These are phyloP conservation scores for Muntiacus reevesi DNA, from an alignment of 2,113 vertebrate genomes.

Conservation along the genomic window DNA sequence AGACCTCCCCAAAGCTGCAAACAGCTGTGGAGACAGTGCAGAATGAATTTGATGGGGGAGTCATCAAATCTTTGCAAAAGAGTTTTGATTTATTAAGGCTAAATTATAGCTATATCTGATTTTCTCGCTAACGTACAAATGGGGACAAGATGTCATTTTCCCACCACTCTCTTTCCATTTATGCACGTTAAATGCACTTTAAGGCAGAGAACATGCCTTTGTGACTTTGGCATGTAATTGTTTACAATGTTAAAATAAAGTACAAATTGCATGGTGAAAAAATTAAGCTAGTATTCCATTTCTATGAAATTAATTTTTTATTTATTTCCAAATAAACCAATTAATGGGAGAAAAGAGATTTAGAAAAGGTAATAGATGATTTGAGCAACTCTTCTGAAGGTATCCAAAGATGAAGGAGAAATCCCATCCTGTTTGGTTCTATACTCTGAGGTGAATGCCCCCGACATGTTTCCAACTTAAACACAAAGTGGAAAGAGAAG, in stretches of 20 bases:
- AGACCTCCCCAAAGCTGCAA: not conserved
- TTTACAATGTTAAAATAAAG: constrained; percentile 50
- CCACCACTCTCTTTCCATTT: constrained; percentile 49
- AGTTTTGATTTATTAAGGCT: constrained; percentile 57
- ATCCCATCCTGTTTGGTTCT: not conserved
- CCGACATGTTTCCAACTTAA: not conserved
- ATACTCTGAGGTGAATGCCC: not conserved
- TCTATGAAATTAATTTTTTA: constrained; percentile 31
- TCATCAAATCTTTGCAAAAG: constrained; percentile 48
- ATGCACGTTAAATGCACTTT: constrained; percentile 37
- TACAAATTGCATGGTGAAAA: constrained; percentile 21
- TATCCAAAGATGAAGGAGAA: not conserved
- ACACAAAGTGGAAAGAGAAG: not conserved
- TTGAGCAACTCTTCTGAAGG: not conserved
- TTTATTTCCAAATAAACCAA: constrained; percentile 22
- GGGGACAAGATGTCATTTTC: constrained; percentile 48
- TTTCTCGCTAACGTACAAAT: constrained; percentile 59
- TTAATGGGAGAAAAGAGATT: not conserved
- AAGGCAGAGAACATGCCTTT: not conserved
- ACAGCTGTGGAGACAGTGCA: constrained; percentile 9
- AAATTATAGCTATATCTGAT: constrained; percentile 50
- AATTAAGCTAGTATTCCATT: not conserved
- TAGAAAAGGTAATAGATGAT: constrained; percentile 21
- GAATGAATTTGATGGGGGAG: not conserved
- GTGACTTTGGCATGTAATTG: constrained; percentile 18